These are phyloP conservation scores for Amyelois transitella DNA, from an alignment of 1,140 invertebrate species.

Conservation along the genomic window DNA sequence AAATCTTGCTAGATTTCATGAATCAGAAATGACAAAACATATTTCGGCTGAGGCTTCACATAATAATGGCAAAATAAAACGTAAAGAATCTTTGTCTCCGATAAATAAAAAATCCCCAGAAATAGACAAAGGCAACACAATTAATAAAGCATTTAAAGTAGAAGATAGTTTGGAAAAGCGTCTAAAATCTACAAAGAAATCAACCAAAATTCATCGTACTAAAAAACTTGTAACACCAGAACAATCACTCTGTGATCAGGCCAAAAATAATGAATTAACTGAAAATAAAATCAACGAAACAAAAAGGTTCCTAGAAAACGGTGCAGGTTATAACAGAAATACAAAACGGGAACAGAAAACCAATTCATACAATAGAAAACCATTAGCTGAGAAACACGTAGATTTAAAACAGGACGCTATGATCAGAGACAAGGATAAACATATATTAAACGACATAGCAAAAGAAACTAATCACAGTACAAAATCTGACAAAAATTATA, in stretches of 20 bases:
- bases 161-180: not conserved
- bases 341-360: not conserved
- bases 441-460: not conserved
- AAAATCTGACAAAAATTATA: not conserved
- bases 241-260: not conserved
- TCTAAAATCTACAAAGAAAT: conserved; percentile 1
- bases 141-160: not conserved
- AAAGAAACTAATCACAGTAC: not conserved
- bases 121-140: not conserved
- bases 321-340: not conserved
- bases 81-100: not conserved
- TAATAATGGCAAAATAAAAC: not conserved
- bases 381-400: not conserved
- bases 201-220: conserved; percentile 6
- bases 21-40: not conserved
- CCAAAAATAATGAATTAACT: not conserved
- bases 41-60: not conserved
- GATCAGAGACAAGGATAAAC: not conserved
- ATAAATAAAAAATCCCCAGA: not conserved
- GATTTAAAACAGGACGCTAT: not conserved
- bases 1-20: not conserved
- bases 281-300: not conserved
- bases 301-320: not conserved
- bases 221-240: conserved; percentile 14
- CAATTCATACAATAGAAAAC: not conserved